Conservation (phyloP, 2,888 invertebrate genomes). For the Coelopa pilipes region DNA sequence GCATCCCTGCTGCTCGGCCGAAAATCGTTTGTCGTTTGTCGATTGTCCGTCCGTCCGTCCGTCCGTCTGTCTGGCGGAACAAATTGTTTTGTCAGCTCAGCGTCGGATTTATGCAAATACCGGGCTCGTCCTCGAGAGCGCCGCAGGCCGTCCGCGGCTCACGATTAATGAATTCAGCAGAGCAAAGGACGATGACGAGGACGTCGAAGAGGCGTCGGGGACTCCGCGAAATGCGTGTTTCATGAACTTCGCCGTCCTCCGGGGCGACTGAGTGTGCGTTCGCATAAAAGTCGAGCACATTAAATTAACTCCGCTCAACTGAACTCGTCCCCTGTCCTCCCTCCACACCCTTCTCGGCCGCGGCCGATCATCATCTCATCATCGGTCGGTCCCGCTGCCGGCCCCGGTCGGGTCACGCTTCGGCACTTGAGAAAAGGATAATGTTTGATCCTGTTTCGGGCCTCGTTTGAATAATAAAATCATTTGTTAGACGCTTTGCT, state of each 20-base stretch:
- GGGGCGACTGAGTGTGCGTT: slow-evolving; percentile 39
- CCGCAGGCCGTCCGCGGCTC: no score
- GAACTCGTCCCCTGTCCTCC: background rate
- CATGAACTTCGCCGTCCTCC: slow-evolving; percentile 37
- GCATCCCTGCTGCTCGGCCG: no score
- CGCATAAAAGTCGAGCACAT: slow-evolving; percentile 56
- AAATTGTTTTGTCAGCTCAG: slow-evolving; percentile 50
- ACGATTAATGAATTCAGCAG: slow-evolving; percentile 33
- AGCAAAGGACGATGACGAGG: slow-evolving; percentile 27
- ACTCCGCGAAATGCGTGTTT: slow-evolving; percentile 40
- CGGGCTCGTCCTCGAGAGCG: background rate
- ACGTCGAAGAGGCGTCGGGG: no score
- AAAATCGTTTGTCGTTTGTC: no score
- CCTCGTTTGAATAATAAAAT: slow-evolving; percentile 55
- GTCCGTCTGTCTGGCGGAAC: slow-evolving; percentile 41
- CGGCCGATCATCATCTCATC: background rate
- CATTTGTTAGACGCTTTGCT: slow-evolving; percentile 52
- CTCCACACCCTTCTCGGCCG: background rate
- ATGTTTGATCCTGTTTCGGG: slow-evolving; percentile 7
- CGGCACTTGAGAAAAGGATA: background rate
- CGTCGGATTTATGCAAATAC: slow-evolving; percentile 45
- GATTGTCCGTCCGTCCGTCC: no score
- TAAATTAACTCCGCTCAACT: slow-evolving; percentile 51
- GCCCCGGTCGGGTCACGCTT: slow-evolving; percentile 14
- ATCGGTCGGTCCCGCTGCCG: no score